Evolutionary conservation across 2,888 invertebrate genomes (phyloP), one percentile per base, ranked within the genome.

Genomic region (Drosophila recens): DNA sequence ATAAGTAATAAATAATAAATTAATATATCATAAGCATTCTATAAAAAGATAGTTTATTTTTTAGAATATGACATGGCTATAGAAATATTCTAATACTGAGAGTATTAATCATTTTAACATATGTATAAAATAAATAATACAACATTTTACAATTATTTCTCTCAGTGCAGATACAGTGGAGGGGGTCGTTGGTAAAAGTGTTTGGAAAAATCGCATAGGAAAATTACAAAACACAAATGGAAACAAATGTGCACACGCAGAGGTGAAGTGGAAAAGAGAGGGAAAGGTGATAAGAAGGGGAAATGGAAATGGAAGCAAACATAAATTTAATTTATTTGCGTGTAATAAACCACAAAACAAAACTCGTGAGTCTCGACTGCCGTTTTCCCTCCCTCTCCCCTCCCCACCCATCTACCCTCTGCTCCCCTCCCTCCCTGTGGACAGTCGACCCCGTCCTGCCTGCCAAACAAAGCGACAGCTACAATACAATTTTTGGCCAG

Each of bases 321-420:
- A 86, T 79, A 79, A 86, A 88, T 88, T 72, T 83, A 89, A 86
- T 86, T 89, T 89, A 90, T 86, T 86, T 88, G 86, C 90, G 89
- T 88, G 80, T 86, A 86, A 90, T 89, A 89, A 90, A 86, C 90
- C 90, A 79, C 90, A 89, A 80, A 80, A 69, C 72, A 82, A 80
- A 88, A 78, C 80, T 66, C 77, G 49, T 58, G 63, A 70, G 61
- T 66, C 56, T 53, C 65, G 17, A 30, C 23, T 51, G 23, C 17
- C 38, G 33, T 8, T 34, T 34, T 6, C 17, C 33, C 17, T 6
- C 45, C 46, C 45, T 36, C 23, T 9, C 13, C 36, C 40, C 23
- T 15, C 13, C 36, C 40, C 23, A n/a, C 13, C 36, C 40, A 17
- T 15, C 15, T 4, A 34, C 17, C 6, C 27, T 20, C 20, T 20